Conservation (phyloP, 2,797 vertebrate genomes). For the Parambassis ranga region DNA sequence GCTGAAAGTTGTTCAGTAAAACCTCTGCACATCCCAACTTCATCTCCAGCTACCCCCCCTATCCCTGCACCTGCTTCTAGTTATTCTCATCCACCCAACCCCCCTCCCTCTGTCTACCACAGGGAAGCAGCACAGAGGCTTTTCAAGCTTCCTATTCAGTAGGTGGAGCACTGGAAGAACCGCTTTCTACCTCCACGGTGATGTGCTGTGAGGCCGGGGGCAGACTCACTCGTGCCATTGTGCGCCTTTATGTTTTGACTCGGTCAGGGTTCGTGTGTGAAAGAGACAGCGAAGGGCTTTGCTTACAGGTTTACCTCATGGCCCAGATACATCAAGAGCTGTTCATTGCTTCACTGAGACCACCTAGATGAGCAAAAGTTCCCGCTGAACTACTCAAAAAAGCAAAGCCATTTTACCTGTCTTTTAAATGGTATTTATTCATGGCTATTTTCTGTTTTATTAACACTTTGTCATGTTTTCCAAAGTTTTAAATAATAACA, state of each 20-base stretch:
- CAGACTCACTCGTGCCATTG: constrained; percentile 44
- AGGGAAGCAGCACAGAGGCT: constrained; percentile 56
- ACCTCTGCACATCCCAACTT: constrained; percentile 63
- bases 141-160: constrained; percentile 73
- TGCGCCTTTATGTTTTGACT: constrained; percentile 60
- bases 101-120: constrained; percentile 32
- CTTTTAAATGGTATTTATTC: too few relatives aligned
- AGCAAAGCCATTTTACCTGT: too few relatives aligned
- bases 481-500: too few relatives aligned
- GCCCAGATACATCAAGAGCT: constrained; percentile 44
- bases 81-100: constrained; percentile 70
- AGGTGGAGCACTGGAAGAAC: constrained; percentile 31
- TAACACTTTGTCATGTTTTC: too few relatives aligned
- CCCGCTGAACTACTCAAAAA: background rate
- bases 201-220: constrained; percentile 7
- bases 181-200: constrained; percentile 30
- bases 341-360: constrained; percentile 15
- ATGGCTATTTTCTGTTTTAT: too few relatives aligned
- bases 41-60: constrained; percentile 73
- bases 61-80: constrained; percentile 83
- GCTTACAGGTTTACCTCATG: constrained; percentile 56
- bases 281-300: constrained; percentile 38
- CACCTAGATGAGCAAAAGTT: constrained; percentile 30
- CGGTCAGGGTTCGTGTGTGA: constrained; percentile 36
- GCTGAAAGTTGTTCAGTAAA: constrained; percentile 68